Base-by-base conservation (phyloP, 1,140 invertebrate species). In the Semibalanus balanoides region DNA sequence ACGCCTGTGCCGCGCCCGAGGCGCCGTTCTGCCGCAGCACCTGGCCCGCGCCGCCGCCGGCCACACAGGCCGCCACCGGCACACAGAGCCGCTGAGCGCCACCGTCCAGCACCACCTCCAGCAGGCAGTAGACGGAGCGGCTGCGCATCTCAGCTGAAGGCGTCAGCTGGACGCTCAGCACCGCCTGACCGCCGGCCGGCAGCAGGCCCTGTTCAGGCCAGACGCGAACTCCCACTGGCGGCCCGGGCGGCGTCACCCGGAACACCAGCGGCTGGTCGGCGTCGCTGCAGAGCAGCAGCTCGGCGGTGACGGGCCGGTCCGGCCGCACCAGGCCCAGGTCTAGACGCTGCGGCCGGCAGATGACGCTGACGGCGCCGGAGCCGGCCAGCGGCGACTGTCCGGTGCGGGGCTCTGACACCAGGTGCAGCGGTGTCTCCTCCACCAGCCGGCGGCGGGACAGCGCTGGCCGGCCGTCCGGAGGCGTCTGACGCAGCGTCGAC, bases 301-400 rank as follows among this genome's bases (percentile, higher is more conserved):
- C 11, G 7, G 70, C 70, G 28, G 19, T 0, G 29, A 27, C n/a
- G 11, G n/a, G 3, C 11, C n/a, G 11, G n/a, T 29, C n/a, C 25
- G 70, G 70, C 70, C n/a, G 29, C n/a, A 72, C 70, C 70, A 72
- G 22, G 29, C 70, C 70, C 70, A 72, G 70, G 70, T 72, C 70
- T 17, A 72, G n/a, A 3, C 29, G 70, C 70, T 28, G 3, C n/a
- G 70, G 70, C 70, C 29, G 70, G 11, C 70, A 72, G 28, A 11
- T 28, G 28, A 25, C 69, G 69, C 5, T 70, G 69, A 72, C 70
- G 70, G 28, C 70, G 28, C 28, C n/a, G 25, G n/a, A 11, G n/a
- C n/a, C 29, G 29, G 0, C 70, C 11, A n/a, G 28, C 25, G n/a
- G 28, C 7, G 25, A 27, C 25, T 7, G 25, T 7, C 7, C 28